Evolutionary conservation across 2,113 vertebrate species (phyloP).

Genomic region (Budorcas taxicolor): DNA sequence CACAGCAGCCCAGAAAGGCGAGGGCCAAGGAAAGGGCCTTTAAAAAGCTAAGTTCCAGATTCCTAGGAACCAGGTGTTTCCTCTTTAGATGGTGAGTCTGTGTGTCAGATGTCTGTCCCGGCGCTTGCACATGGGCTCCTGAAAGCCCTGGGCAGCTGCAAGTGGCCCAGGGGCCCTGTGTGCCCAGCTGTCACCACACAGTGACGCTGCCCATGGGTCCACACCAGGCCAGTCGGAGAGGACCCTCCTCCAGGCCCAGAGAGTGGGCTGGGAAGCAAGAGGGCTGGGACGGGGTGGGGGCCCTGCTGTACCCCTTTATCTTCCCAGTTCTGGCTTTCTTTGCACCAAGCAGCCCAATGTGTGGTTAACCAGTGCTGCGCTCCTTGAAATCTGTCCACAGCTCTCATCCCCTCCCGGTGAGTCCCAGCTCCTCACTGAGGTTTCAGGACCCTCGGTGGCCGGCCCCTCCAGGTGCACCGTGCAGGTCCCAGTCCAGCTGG

Average conservation of each 20-base stretch:
- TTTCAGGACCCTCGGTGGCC: neutral
- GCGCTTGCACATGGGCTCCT: no score
- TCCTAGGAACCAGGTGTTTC: no score
- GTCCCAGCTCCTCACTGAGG: neutral
- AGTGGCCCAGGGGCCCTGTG: neutral
- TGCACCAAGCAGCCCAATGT: no score
- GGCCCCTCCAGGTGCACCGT: neutral
- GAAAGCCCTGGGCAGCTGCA: no score
- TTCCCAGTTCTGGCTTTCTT: neutral
- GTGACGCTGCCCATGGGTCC: neutral
- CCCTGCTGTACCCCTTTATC: neutral
- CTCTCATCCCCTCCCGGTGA: neutral
- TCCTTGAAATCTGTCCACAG: neutral
- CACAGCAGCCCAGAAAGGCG: neutral
- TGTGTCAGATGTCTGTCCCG: no score
- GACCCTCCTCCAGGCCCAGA: neutral
- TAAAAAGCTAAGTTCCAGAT: neutral
- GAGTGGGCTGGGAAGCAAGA: neutral
- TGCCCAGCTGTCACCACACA: neutral
- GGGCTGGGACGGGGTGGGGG: neutral
- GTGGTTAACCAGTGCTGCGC: accelerated
- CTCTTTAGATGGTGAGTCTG: no score
- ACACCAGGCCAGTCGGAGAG: no score
- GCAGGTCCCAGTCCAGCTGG: neutral
- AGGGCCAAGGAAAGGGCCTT: neutral